phyloP scores from a whole-genome alignment of 2,888 invertebrate genomes.

The Neoscelio sp. region DNA sequence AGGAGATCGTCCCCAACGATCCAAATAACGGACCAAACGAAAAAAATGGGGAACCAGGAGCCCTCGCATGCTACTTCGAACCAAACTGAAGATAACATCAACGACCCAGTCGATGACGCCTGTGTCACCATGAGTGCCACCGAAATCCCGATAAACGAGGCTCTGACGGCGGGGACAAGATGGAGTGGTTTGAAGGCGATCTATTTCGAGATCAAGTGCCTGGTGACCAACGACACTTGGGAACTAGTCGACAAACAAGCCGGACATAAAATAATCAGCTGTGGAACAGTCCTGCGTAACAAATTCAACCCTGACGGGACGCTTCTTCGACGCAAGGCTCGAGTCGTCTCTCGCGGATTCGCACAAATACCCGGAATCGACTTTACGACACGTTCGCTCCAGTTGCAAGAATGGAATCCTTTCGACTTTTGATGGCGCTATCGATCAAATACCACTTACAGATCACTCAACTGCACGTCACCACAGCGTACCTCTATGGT shows the following conservation, averaged over 20 bases:
- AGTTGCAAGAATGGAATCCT: slow-evolving; percentile 62
- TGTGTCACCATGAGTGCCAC: too few species aligned
- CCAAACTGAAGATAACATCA: too few species aligned
- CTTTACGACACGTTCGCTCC: slow-evolving; percentile 67
- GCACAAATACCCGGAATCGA: slow-evolving; percentile 54
- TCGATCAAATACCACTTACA: slow-evolving; percentile 56
- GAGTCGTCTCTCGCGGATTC: slow-evolving; percentile 54
- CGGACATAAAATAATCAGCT: slow-evolving; percentile 27
- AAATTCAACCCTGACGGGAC: slow-evolving; percentile 27
- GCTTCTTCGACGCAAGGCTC: slow-evolving; percentile 36
- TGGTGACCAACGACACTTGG: slow-evolving; percentile 34
- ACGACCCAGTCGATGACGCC: too few species aligned
- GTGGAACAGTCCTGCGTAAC: slow-evolving; percentile 38
- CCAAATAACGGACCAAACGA: too few species aligned
- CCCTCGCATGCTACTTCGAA: too few species aligned
- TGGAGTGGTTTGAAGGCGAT: too few species aligned
- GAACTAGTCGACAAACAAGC: slow-evolving; percentile 9
- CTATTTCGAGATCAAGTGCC: too few species aligned
- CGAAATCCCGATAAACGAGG: too few species aligned
- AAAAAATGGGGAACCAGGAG: too few species aligned
- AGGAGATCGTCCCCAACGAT: too few species aligned
- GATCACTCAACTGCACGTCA: slow-evolving; percentile 68
- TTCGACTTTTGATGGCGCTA: slow-evolving; percentile 58
- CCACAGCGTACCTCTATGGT: slow-evolving; percentile 71
- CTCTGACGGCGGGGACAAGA: too few species aligned